Base-by-base conservation (phyloP, 2,113 vertebrate genomes). In the Fregata magnificens region DNA sequence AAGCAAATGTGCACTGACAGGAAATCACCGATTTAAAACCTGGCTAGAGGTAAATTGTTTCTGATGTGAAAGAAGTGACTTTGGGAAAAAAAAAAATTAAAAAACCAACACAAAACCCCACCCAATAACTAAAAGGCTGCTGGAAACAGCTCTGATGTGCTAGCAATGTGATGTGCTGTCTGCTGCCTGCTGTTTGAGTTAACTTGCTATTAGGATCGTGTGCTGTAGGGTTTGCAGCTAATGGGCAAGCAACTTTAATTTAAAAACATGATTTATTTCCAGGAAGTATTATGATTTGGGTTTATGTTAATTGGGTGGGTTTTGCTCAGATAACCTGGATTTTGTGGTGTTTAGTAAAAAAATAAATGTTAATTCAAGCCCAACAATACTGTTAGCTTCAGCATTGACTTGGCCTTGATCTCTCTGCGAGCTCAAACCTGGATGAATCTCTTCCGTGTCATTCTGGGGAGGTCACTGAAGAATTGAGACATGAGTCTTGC, bases 21-120 rank as follows among this genome's bases (percentile, higher is more conserved):
- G 50, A 71, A 82, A 78, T 53, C 29, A 44, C 86, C 65, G 74
- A 73, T 87, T 90, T 95, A 88, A 97, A 97, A 94, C 40, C 55
- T 95, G 53, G 73, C 44, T 77, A 65, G 78, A 86, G 62, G 66
- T 70, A 73, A 93, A 88, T 83, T 88, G 55, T 94, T 96, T 96
- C 72, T 84, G 67, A 94, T 77, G 71, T 74, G 82, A 73, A 38
- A 31, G 65, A 90, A 80, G 45, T 67, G 50, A 81, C 56, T 95
- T 95, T 17, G 79, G 63, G 44, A 3, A 20, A 11, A 38, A 36
- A 25, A 31, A 50, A 45, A 45, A 18, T 9, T 9, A 55, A 28
- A 67, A 70, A 69, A 56, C 49, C 15, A 49, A 13, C 26, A 40
- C 47, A 56, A 31, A 72, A 19, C 1, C 8, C 47, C 18, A 52